These are phyloP conservation scores for Aspidiotus destructor DNA, from an alignment of 2,888 invertebrate species.

Conservation along the genomic window DNA sequence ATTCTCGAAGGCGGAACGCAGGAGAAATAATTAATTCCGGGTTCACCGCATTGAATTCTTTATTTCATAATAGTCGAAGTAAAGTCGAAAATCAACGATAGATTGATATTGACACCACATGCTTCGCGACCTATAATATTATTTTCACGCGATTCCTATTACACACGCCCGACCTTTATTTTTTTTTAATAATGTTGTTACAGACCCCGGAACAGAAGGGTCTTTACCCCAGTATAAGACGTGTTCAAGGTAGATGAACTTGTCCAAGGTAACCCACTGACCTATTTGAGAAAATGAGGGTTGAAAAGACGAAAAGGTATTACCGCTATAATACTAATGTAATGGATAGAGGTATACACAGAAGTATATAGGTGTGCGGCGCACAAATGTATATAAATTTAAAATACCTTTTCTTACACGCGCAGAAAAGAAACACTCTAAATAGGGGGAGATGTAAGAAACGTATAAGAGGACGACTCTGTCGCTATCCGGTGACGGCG, in stretches of 20 bases:
- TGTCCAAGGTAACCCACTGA: slow-evolving; percentile 32
- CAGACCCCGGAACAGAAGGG: neutral
- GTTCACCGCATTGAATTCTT: too few relatives aligned
- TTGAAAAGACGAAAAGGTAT: slow-evolving; percentile 12
- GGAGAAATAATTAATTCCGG: too few relatives aligned
- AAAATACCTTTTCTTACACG: slow-evolving; percentile 29
- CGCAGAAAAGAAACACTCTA: slow-evolving; percentile 23
- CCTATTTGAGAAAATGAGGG: slow-evolving; percentile 31
- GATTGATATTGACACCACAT: too few relatives aligned
- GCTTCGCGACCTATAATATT: too few relatives aligned
- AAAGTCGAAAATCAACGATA: too few relatives aligned
- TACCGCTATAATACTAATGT: slow-evolving; percentile 7
- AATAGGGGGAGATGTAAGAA: slow-evolving; percentile 2
- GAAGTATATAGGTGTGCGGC: neutral
- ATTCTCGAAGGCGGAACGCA: too few relatives aligned
- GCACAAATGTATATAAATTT: slow-evolving; percentile 5
- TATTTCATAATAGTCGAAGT: too few relatives aligned
- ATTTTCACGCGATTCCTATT: too few relatives aligned
- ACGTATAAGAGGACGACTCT: slow-evolving; percentile 8
- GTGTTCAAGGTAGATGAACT: slow-evolving; percentile 27
- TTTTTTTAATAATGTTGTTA: slow-evolving; percentile 10
- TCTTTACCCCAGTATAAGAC: slow-evolving; percentile 7
- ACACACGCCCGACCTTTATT: neutral
- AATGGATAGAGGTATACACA: slow-evolving; percentile 6
- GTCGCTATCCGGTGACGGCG: neutral